Conservation (phyloP, 2,888 invertebrate genomes). For the Synergus laeviventris region DNA sequence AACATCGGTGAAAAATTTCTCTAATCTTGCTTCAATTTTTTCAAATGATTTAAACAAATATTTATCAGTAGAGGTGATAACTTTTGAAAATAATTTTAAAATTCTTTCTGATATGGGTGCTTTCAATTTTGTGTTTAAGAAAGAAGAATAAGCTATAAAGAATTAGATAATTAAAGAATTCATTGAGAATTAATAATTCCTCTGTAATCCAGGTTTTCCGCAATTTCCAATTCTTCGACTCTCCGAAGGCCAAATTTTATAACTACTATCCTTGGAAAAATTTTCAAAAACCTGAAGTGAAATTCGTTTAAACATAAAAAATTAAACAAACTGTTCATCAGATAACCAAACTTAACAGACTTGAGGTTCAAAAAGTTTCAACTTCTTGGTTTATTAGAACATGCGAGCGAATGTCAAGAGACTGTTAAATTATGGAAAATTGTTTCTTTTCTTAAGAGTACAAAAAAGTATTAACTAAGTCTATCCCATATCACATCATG, state of each 20-base stretch:
- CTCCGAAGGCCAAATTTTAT: neutral
- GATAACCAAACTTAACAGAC: neutral
- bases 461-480: constrained; percentile 10
- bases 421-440: neutral
- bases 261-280: neutral
- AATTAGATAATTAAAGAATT: neutral
- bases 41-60: neutral
- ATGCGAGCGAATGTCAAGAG: neutral
- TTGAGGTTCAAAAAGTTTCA: neutral
- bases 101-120: neutral
- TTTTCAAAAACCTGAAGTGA: neutral
- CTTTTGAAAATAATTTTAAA: neutral
- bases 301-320: neutral
- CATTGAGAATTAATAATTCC: neutral
- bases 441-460: constrained; percentile 8
- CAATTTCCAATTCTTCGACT: neutral
- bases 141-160: neutral
- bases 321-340: neutral
- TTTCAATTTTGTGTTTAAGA: neutral
- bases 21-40: neutral
- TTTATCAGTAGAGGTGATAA: neutral
- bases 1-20: neutral
- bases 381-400: neutral
- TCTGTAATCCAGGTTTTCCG: neutral
- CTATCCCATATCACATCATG: neutral